A percentile compares a stretch with the other conserved stretches of the same genome.
phyloP scores from a whole-genome alignment of 2,888 invertebrate genomes.

The Napeogenes inachia region DNA sequence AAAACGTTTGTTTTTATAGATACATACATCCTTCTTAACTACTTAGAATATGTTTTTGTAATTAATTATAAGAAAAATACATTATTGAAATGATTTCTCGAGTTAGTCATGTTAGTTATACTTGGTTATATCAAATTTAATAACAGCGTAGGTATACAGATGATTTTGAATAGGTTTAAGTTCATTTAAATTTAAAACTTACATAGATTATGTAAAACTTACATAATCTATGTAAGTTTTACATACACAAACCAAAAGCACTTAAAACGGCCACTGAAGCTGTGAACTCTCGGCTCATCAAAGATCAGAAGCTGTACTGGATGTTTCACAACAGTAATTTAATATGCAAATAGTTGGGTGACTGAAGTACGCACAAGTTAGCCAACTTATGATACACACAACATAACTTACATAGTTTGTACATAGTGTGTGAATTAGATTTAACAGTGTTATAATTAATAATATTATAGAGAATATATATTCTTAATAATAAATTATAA shows the following conservation, averaged over 20 bases:
- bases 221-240: neutral
- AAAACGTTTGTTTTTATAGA: too few relatives aligned
- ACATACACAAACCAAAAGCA: slow-evolving; percentile 2
- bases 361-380: slow-evolving; percentile 29
- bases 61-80: slow-evolving; percentile 29
- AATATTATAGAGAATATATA: neutral
- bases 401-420: slow-evolving; percentile 22
- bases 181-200: too few relatives aligned
- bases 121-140: too few relatives aligned
- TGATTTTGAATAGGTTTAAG: neutral
- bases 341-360: slow-evolving; percentile 31
- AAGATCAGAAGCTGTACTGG: slow-evolving; percentile 6
- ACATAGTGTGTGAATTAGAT: slow-evolving; percentile 22
- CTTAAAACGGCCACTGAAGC: neutral
- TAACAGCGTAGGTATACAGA: neutral
- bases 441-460: neutral
- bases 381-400: slow-evolving; percentile 29
- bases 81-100: neutral
- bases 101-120: too few relatives aligned
- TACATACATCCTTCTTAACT: too few relatives aligned
- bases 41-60: too few relatives aligned
- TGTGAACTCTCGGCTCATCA: neutral
- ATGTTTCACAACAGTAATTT: slow-evolving; percentile 27
- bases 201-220: too few relatives aligned
- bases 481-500: neutral